Evolutionary conservation across 1,140 invertebrate species (phyloP), one percentile per base, ranked within the genome.

Genomic region (Scylla paramamosain): DNA sequence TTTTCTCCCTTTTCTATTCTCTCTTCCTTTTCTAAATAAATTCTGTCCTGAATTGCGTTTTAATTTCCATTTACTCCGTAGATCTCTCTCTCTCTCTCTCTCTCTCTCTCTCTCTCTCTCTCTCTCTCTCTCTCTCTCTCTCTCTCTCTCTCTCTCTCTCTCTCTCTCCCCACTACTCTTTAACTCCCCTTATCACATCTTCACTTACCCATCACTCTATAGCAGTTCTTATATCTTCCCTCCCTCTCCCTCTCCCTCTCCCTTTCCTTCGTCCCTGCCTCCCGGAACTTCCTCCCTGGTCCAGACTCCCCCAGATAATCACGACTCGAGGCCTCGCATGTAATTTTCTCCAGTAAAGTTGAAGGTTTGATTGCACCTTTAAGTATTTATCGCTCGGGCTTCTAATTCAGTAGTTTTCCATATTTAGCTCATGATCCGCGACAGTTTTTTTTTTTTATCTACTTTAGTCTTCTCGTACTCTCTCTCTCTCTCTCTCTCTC

Each of bases 271-370:
- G 0, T 77, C 67, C 67, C 67, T n/a, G 12, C 67, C 67, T n/a
- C n/a, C 67, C 20, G 67, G 67, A 77, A 77, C 67, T 46, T 87
- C 84, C 84, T 46, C 39, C 25, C 84, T 16, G 14, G 14, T 2
- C 84, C 16, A 32, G 10, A 16, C 39, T 46, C 25, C 84, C 10
- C 8, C 2, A 39, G 12, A 46, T 87, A 32, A 87, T 87, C 84
- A 87, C 84, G 39, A 32, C 29, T 39, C 84, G 16, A 20, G 29
- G 39, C 31, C 84, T 28, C n/a, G 52, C 46, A 32, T 91, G 28
- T 91, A 91, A 91, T 91, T 91, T 91, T 29, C 89, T 59, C 31
- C 52, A 16, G 59, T 59, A 52, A 29, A 91, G 48, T 31, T n/a
- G 89, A 91, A 45, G 59, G 46, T 59, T 91, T 91, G 89, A 91